Evolutionary conservation across 2,113 vertebrate genomes (phyloP).

Genomic region (Catharus minimus): DNA sequence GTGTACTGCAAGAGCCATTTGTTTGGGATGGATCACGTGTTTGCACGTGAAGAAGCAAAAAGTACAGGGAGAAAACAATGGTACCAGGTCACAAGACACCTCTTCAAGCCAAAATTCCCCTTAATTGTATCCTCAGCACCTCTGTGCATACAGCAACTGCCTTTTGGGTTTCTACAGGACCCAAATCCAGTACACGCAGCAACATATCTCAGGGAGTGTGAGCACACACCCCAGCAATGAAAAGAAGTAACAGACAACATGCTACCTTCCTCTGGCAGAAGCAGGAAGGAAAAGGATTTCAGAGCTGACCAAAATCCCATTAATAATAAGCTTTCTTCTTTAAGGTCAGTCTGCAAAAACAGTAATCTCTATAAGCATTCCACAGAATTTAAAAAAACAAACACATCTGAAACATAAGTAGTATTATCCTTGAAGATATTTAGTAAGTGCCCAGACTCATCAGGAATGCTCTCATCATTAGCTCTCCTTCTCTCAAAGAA

Average conservation of each 20-base stretch:
- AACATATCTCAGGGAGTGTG: not conserved
- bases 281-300: not conserved
- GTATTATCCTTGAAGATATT: not conserved
- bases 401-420: not conserved
- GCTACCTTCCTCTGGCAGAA: not conserved
- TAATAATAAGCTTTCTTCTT: not conserved
- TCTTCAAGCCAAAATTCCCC: not conserved
- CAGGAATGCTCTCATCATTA: not conserved
- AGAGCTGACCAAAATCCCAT: not conserved
- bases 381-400: not conserved
- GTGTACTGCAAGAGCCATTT: not conserved
- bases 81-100: not conserved
- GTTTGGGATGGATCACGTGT: not conserved
- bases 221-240: fast-evolving
- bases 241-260: not conserved
- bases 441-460: not conserved
- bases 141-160: not conserved
- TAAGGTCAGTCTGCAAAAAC: not conserved
- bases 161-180: not conserved
- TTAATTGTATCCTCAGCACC: not conserved
- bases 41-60: not conserved
- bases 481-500: not conserved
- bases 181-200: not conserved
- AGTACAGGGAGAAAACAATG: not conserved
- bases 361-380: not conserved